A percentile compares a stretch with the other conserved stretches of the same genome.
Conservation (phyloP, 2,113 vertebrate species). For the Cyanoramphus novaezelandiae region DNA sequence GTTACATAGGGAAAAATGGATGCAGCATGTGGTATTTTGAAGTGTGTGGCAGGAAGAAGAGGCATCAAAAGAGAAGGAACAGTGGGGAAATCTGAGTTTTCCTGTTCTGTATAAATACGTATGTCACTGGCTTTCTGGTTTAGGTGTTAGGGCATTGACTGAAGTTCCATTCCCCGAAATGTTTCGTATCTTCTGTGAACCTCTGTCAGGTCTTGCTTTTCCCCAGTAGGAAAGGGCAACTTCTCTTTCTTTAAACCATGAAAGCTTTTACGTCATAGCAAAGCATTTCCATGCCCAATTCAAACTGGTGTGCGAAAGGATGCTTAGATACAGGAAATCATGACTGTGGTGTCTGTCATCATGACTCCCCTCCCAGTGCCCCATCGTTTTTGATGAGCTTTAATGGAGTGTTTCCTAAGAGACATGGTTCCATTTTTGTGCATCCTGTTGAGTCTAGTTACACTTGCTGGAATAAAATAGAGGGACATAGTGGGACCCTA, state of each 20-base stretch:
- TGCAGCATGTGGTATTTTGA: background rate
- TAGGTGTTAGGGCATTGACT: background rate
- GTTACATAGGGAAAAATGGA: background rate
- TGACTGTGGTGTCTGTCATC: background rate
- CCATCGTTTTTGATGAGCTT: background rate
- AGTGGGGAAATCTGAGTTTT: slow-evolving; percentile 15
- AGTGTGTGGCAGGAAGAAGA: slow-evolving; percentile 19
- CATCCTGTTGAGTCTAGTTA: background rate
- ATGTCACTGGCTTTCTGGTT: background rate
- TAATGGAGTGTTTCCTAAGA: background rate
- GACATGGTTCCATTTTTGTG: background rate
- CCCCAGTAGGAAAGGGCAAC: background rate
- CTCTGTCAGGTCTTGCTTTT: background rate
- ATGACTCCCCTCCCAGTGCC: background rate
- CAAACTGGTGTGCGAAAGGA: background rate
- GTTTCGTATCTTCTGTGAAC: background rate
- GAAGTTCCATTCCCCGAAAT: background rate
- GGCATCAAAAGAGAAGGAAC: slow-evolving; percentile 9
- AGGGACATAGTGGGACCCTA: background rate
- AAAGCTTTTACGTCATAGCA: background rate
- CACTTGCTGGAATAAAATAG: background rate
- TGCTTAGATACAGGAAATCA: background rate
- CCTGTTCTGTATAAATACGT: background rate
- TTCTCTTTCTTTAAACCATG: background rate
- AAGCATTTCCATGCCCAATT: background rate